phyloP scores from a whole-genome alignment of 2,888 invertebrate species.

The Digitonthophagus gazella region DNA sequence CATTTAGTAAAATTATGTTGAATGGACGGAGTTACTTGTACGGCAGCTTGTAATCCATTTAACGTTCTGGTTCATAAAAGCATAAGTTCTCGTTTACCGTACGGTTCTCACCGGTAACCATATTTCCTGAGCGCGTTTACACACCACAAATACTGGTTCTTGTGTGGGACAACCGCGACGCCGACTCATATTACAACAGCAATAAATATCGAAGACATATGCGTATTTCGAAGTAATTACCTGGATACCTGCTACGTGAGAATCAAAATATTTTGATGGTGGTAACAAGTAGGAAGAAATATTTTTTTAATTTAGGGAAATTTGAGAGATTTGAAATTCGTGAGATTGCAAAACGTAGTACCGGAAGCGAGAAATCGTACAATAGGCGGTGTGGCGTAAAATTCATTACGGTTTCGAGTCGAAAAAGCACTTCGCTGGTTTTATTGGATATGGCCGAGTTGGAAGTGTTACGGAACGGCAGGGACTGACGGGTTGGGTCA shows the following conservation, averaged over 20 bases:
- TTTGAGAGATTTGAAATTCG: too few relatives aligned
- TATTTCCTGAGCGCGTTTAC: conserved; percentile 15
- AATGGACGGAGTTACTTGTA: background rate
- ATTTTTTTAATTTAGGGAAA: too few relatives aligned
- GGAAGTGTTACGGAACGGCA: conserved; percentile 5
- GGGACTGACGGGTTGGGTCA: conserved; percentile 2
- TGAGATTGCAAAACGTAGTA: too few relatives aligned
- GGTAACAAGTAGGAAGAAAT: too few relatives aligned
- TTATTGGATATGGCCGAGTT: conserved; percentile 10
- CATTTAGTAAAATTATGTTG: background rate
- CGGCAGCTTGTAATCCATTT: background rate
- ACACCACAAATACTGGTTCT: conserved; percentile 13
- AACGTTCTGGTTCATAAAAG: background rate
- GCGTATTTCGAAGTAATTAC: conserved; percentile 5
- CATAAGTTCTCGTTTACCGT: conserved; percentile 13
- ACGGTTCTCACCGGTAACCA: conserved; percentile 9
- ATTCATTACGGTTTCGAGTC: conserved; percentile 13
- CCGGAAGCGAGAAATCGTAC: too few relatives aligned
- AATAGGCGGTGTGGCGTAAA: conserved; percentile 1
- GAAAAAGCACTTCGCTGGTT: conserved; percentile 13
- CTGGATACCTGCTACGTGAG: background rate
- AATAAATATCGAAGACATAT: conserved; percentile 9
- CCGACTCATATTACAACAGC: conserved; percentile 7
- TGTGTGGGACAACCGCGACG: conserved; percentile 4
- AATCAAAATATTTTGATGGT: background rate